Conservation (phyloP, 1,140 invertebrate species). For the Pachypeltis micranthus region DNA sequence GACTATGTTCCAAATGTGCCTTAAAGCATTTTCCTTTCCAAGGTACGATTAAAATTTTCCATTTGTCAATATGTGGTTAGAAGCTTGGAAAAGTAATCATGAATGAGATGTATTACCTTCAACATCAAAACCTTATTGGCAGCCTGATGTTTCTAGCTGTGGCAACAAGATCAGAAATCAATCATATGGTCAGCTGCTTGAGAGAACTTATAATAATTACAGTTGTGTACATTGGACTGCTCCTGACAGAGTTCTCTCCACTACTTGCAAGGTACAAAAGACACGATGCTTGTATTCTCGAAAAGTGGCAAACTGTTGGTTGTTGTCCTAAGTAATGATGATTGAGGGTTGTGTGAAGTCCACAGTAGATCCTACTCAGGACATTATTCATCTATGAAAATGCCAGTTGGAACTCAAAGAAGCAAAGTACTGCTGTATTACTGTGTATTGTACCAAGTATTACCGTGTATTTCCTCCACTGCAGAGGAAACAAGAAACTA, state of each 20-base stretch:
- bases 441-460: too few relatives aligned
- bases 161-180: not conserved
- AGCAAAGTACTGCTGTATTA: slow-evolving; percentile 3
- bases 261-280: slow-evolving; percentile 1
- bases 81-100: too few relatives aligned
- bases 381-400: not conserved
- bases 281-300: not conserved
- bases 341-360: not conserved
- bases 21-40: too few relatives aligned
- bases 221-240: not conserved
- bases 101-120: not conserved
- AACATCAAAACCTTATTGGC: slow-evolving; percentile 1
- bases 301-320: not conserved
- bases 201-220: not conserved
- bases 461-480: too few relatives aligned
- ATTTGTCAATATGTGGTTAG: too few relatives aligned
- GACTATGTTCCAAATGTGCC: too few relatives aligned
- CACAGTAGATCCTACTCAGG: not conserved
- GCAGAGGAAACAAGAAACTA: too few relatives aligned
- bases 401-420: slow-evolving; percentile 1
- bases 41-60: too few relatives aligned
- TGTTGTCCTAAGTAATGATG: not conserved
- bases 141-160: slow-evolving; percentile 1
- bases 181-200: not conserved
- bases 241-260: not conserved